These are phyloP conservation scores for Camponotus vicinus DNA, from an alignment of 1,140 invertebrate genomes.

Conservation along the genomic window DNA sequence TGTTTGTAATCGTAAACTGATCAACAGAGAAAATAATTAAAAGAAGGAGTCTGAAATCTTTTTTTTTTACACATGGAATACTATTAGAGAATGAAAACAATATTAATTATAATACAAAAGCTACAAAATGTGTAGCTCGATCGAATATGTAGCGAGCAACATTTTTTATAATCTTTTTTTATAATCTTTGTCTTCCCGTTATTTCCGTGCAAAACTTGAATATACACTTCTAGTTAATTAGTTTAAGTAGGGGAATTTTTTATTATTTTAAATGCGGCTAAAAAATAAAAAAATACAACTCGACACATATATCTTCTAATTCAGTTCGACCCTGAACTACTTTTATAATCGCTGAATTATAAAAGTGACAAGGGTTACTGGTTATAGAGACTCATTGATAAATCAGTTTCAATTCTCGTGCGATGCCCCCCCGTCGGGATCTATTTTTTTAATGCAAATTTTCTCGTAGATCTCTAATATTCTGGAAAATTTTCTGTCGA, in stretches of 20 bases:
- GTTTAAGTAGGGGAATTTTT: not conserved
- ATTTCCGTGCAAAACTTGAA: not conserved
- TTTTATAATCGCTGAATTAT: conserved; percentile 43
- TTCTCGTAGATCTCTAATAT: not conserved
- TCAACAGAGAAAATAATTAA: not conserved
- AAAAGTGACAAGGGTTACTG: conserved; percentile 10
- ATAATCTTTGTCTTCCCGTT: not conserved
- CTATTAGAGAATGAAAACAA: not conserved
- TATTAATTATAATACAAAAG: not conserved
- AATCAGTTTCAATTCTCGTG: conserved; percentile 8
- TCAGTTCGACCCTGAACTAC: conserved; percentile 49
- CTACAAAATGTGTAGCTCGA: not conserved
- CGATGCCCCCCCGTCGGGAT: not conserved
- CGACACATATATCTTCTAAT: conserved; percentile 19
- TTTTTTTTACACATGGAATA: too few relatives aligned
- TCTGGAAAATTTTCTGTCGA: conserved; percentile 13
- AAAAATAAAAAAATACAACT: not conserved
- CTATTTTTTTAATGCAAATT: not conserved
- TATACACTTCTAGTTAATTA: not conserved
- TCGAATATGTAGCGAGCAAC: not conserved
- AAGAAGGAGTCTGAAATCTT: not conserved
- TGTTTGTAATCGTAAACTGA: not conserved
- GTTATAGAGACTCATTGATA: conserved; percentile 25
- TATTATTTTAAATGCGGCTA: conserved; percentile 2
- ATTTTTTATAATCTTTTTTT: not conserved